Evolutionary conservation across 2,113 vertebrate genomes (phyloP).

Genomic region (Cebus imitator): DNA sequence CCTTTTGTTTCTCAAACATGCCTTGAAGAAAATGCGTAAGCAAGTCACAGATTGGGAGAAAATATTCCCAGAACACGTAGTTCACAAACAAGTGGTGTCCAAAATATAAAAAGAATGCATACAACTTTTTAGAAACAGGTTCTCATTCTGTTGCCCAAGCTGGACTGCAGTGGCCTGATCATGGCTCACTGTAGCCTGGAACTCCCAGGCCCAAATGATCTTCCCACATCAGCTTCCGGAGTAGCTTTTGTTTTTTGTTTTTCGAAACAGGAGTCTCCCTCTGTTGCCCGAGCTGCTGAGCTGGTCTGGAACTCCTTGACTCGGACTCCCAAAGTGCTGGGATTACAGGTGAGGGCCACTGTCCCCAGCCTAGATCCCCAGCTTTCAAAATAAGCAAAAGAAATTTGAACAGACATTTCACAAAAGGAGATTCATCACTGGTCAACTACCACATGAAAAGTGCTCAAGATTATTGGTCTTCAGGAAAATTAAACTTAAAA

Average conservation of each 20-base stretch:
- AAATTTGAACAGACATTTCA: neutral
- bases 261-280: too few species aligned
- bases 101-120: neutral
- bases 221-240: too few species aligned
- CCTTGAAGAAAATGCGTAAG: neutral
- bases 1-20: neutral
- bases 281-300: too few species aligned
- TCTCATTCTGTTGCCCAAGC: too few species aligned
- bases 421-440: neutral
- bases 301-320: too few species aligned
- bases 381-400: neutral
- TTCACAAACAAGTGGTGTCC: neutral
- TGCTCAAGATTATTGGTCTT: neutral
- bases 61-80: neutral
- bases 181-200: too few species aligned
- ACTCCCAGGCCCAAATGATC: too few species aligned
- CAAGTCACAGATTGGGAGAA: neutral
- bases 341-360: too few species aligned
- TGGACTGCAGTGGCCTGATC: too few species aligned
- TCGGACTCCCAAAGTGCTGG: too few species aligned
- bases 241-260: too few species aligned
- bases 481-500: neutral
- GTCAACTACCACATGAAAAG: neutral
- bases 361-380: neutral
- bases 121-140: neutral